A percentile compares a stretch with the other conserved stretches of the same genome.
phyloP scores from a whole-genome alignment of 2,888 invertebrate genomes.

The Eristalinus sepulchralis region DNA sequence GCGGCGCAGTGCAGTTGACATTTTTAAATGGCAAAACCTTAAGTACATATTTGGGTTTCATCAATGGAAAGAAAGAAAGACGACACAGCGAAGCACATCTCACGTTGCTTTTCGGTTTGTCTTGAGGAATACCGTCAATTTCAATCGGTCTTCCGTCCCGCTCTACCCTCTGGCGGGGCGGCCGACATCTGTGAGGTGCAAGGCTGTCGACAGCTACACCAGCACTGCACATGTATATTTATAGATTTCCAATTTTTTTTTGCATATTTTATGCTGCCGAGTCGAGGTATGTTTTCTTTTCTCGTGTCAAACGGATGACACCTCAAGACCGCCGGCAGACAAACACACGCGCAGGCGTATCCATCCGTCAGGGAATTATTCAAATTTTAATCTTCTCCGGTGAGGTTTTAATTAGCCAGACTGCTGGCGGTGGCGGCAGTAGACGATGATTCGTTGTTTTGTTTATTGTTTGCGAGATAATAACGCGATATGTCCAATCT shows the following conservation, averaged over 20 bases:
- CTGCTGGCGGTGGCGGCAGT: background rate
- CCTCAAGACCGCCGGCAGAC: background rate
- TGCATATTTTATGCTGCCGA: background rate
- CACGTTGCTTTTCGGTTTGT: background rate
- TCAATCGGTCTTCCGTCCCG: background rate
- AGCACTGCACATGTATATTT: background rate
- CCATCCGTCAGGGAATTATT: background rate
- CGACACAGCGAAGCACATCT: background rate
- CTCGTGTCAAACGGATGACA: background rate
- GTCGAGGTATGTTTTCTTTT: background rate
- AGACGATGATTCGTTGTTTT: background rate
- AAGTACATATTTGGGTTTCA: conserved; percentile 35
- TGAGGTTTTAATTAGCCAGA: background rate
- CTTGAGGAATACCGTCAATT: background rate
- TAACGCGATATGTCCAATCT: background rate
- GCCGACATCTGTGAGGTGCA: background rate
- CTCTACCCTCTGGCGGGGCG: background rate
- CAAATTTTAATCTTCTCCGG: background rate
- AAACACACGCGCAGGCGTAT: too few species aligned
- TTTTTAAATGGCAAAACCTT: conserved; percentile 32
- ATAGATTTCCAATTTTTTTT: background rate
- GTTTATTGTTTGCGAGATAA: background rate
- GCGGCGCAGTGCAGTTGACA: conserved; percentile 30
- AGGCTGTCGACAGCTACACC: background rate
- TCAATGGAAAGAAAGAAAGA: conserved; percentile 1